Conservation (phyloP, 2,888 invertebrate species). For the Heliconius hortense region DNA sequence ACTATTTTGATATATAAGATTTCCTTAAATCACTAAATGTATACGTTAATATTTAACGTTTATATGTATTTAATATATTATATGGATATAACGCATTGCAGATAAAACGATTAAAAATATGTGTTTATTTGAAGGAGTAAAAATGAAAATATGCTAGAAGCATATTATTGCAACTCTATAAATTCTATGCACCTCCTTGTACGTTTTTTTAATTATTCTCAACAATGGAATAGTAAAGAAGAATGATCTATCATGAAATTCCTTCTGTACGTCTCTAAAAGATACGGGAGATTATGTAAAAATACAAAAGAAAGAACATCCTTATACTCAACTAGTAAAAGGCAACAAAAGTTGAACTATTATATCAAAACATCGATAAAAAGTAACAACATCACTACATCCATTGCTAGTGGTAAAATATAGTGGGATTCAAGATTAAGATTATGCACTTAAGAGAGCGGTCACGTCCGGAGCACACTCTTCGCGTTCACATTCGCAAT, state of each 20-base stretch:
- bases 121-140: no score
- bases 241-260: no score
- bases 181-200: no score
- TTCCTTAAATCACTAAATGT: neutral
- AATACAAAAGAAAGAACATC: neutral
- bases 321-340: neutral
- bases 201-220: no score
- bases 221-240: no score
- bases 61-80: neutral
- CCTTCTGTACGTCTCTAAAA: no score
- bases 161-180: no score
- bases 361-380: slow-evolving; percentile 22
- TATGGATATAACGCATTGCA: neutral
- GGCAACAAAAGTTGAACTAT: neutral
- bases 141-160: no score
- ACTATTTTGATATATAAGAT: neutral
- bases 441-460: slow-evolving; percentile 28
- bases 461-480: slow-evolving; percentile 27
- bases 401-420: slow-evolving; percentile 42
- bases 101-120: no score
- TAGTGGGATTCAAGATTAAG: slow-evolving; percentile 14
- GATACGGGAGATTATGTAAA: neutral
- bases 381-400: slow-evolving; percentile 39
- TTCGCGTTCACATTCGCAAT: slow-evolving; percentile 16
- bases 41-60: neutral